Evolutionary conservation across 1,140 invertebrate species (phyloP).

Genomic region (Tetramorium alpestre): DNA sequence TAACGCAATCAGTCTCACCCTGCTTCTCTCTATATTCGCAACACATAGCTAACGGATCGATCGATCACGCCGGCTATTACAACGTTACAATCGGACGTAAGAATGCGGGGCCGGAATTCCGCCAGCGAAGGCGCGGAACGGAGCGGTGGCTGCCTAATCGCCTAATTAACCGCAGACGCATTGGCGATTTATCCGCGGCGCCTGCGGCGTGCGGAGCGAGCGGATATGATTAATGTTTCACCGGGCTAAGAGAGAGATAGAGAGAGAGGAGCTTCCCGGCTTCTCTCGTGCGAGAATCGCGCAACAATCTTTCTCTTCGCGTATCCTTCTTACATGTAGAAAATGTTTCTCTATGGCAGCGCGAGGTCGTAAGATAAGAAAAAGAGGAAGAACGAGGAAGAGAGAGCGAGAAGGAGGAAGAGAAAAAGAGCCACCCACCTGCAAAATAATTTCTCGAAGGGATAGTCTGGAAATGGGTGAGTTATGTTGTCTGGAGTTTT

Average conservation of each 20-base stretch:
- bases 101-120: constrained; percentile 35
- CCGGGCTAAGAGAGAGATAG: background rate
- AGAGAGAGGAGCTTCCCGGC: background rate
- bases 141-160: constrained; percentile 36
- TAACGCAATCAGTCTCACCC: background rate
- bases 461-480: constrained; percentile 75
- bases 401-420: background rate
- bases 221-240: constrained; percentile 66
- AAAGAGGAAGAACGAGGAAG: background rate
- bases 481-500: constrained; percentile 76
- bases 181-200: constrained; percentile 42
- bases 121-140: background rate
- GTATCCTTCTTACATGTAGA: constrained; percentile 52
- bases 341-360: constrained; percentile 42
- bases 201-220: background rate
- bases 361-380: background rate
- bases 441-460: constrained; percentile 78
- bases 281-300: constrained; percentile 44
- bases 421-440: constrained; percentile 53
- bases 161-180: constrained; percentile 57
- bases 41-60: constrained; percentile 18
- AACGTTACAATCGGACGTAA: constrained; percentile 36
- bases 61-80: constrained; percentile 42
- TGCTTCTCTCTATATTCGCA: background rate
- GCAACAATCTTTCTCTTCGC: constrained; percentile 58